Evolutionary conservation across 2,797 vertebrate species (phyloP).

Genomic region (Cuculus canorus): DNA sequence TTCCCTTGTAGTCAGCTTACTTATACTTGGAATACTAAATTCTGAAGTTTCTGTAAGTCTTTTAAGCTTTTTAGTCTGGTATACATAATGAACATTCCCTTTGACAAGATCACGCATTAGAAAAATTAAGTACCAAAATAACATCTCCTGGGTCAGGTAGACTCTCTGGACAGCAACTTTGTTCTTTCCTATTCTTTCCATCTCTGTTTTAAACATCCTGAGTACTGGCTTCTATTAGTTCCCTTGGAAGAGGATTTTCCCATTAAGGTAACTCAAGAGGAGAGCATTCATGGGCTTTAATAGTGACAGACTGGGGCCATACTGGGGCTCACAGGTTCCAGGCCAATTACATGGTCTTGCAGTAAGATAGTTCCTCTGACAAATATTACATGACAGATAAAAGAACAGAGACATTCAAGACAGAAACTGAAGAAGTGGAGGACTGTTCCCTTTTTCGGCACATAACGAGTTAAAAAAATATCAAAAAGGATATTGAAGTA

Average conservation of each 20-base stretch:
- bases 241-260: neutral
- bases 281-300: neutral
- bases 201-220: neutral
- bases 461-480: slow-evolving; percentile 14
- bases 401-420: neutral
- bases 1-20: neutral
- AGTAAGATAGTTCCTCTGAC: neutral
- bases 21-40: neutral
- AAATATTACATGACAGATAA: neutral
- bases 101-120: neutral
- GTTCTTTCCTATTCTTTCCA: neutral
- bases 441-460: neutral
- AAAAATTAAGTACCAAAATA: neutral
- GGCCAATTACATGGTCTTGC: neutral
- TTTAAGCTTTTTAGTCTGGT: neutral
- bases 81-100: neutral
- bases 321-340: neutral
- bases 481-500: neutral
- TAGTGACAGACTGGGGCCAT: neutral
- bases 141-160: neutral
- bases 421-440: slow-evolving; percentile 5
- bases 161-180: neutral
- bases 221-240: neutral
- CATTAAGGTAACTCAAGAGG: neutral
- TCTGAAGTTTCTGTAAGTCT: neutral